A percentile compares a stretch with the other conserved stretches of the same genome.
Conservation (phyloP, 2,113 vertebrate genomes). For the Notechis scutatus region DNA sequence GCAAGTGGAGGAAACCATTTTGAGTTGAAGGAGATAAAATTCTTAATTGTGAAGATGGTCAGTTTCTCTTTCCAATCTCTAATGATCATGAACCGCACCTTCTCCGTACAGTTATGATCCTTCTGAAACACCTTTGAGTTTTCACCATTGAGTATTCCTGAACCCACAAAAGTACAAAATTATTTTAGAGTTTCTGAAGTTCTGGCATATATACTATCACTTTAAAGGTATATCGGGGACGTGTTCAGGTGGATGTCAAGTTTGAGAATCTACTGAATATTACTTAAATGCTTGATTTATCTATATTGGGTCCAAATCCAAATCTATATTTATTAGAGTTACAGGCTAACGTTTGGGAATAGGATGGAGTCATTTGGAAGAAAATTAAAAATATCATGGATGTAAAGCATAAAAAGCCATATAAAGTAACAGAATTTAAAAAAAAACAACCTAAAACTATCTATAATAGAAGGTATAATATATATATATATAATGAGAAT, state of each 20-base stretch:
- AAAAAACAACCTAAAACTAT: not conserved
- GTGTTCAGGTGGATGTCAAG: not conserved
- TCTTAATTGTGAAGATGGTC: not conserved
- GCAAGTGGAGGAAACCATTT: not conserved
- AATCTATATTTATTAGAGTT: not conserved
- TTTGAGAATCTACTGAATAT: not conserved
- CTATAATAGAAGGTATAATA: not conserved
- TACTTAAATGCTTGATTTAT: not conserved
- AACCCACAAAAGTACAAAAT: not conserved
- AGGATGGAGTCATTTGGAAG: not conserved
- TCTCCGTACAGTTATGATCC: not conserved
- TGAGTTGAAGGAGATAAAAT: not conserved
- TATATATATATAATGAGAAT: not conserved
- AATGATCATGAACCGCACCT: not conserved
- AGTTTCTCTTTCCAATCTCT: not conserved
- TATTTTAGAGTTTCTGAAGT: not conserved
- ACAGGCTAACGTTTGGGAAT: not conserved
- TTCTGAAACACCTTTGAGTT: not conserved
- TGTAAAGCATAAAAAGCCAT: not conserved
- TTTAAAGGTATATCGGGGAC: not conserved
- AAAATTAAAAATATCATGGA: not conserved
- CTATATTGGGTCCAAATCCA: not conserved
- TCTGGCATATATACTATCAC: not conserved
- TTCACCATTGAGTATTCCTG: not conserved
- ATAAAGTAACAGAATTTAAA: not conserved